Evolutionary conservation across 2,888 invertebrate genomes (phyloP), one percentile per base, ranked within the genome.

Genomic region (Zaprionus lineosus): DNA sequence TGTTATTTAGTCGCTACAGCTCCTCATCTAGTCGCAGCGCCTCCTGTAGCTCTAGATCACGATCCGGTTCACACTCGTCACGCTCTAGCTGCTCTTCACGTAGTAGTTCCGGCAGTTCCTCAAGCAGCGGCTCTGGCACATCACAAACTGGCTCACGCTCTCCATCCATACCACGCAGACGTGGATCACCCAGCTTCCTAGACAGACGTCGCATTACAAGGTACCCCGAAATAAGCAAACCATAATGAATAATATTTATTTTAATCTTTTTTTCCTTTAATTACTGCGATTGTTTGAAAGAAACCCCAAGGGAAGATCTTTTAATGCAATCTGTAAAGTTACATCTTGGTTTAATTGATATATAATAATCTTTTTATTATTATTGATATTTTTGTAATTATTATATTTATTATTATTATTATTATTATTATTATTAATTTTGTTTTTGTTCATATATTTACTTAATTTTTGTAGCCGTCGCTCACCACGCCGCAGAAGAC

Each of bases 151-250:
- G 93, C 71, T 94, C 94, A 55, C 92, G 95, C 62, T 95, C 96
- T 59, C 95, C 94, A n/a, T 97, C 97, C 58, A 98, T 98, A 89
- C 97, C 98, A 43, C 92, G 98, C 53, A 93, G 98, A 61, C 94
- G 95, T 78, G 98, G 98, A 33, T 98, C 98, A 53, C 98, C 98
- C 12, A 97, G 97, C 90, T 98, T 98, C 91, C 91, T 98, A 63
- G 98, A 98, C 90, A 92, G 97, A 81, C 93, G 98, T 57, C 93
- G 98, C 77, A 98, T 98, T 86, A 98, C 98, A 79, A 98, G 98
- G 98, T 98, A 94, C 91, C 6, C 11, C 19, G 19, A 26, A 4
- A 19, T 7, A 0, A 29, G 8, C 6, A 41, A 9, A 6, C 47
- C 2, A 2, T 2, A 7, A 15, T 15, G 12, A 6, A 1, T 33